Conservation (phyloP, 2,888 invertebrate species). For the Dysmachus trigonus region DNA sequence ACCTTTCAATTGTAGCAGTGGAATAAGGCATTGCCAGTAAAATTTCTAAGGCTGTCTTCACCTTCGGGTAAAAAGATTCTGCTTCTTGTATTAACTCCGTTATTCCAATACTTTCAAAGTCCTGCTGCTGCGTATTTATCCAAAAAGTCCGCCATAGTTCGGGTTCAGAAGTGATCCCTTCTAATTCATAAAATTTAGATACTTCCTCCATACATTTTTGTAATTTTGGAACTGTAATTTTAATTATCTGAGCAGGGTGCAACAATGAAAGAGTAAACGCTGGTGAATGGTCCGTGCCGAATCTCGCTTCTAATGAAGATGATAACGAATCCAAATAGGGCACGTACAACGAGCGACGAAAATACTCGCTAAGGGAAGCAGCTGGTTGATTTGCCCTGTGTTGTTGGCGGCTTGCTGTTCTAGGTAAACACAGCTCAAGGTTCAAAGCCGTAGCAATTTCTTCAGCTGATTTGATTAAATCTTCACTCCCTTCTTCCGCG, state of each 20-base stretch:
- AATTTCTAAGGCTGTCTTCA: no score
- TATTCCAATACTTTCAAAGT: neutral
- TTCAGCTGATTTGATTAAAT: neutral
- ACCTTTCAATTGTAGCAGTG: neutral
- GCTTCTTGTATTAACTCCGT: neutral
- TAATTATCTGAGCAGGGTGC: neutral
- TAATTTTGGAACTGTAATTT: neutral
- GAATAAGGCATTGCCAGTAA: neutral
- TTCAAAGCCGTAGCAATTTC: neutral
- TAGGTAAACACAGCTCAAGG: neutral
- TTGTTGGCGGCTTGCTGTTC: neutral
- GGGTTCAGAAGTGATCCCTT: neutral
- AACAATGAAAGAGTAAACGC: neutral
- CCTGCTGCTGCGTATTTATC: neutral
- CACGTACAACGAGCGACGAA: neutral
- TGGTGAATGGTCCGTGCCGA: neutral
- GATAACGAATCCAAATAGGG: conserved; percentile 5
- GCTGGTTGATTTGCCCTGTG: neutral
- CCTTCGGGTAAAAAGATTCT: no score
- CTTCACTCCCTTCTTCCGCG: neutral
- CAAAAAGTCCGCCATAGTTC: neutral
- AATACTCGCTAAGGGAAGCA: neutral
- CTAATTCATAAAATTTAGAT: neutral
- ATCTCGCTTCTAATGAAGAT: neutral
- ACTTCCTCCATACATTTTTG: neutral